Percentiles rank a stretch among this genome's conserved stretches.
phyloP scores from a whole-genome alignment of 2,888 invertebrate species.

The Horisme vitalbata region DNA sequence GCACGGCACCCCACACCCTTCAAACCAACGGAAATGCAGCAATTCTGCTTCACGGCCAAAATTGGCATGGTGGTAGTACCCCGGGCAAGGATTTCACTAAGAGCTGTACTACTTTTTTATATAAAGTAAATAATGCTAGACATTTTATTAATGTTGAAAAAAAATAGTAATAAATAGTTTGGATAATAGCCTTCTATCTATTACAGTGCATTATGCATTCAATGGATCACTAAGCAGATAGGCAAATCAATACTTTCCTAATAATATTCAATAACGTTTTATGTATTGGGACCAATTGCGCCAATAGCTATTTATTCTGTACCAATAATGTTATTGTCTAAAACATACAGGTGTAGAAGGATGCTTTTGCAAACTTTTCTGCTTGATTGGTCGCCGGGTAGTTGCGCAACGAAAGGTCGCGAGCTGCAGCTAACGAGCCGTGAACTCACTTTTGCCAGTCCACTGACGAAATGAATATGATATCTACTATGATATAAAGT shows the following conservation, averaged over 20 bases:
- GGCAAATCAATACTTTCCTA: constrained; percentile 21
- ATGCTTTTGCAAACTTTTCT: constrained; percentile 62
- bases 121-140: no score
- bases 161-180: no score
- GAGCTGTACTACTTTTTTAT: no score
- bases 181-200: not conserved
- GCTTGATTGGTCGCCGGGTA: constrained; percentile 51
- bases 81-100: no score
- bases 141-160: no score
- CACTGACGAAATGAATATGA: constrained; percentile 51
- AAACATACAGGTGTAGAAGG: constrained; percentile 23
- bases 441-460: constrained; percentile 60
- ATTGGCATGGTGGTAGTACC: no score
- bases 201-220: no score
- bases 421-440: constrained; percentile 53
- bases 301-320: constrained; percentile 22
- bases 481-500: constrained; percentile 40
- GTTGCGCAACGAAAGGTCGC: constrained; percentile 67
- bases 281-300: constrained; percentile 36
- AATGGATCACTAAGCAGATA: not conserved
- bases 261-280: constrained; percentile 33
- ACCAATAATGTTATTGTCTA: constrained; percentile 12
- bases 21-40: no score
- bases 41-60: no score
- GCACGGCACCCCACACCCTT: no score